A percentile compares a stretch with the other conserved stretches of the same genome.
Conservation (phyloP, 2,888 invertebrate species). For the Xestia xanthographa region DNA sequence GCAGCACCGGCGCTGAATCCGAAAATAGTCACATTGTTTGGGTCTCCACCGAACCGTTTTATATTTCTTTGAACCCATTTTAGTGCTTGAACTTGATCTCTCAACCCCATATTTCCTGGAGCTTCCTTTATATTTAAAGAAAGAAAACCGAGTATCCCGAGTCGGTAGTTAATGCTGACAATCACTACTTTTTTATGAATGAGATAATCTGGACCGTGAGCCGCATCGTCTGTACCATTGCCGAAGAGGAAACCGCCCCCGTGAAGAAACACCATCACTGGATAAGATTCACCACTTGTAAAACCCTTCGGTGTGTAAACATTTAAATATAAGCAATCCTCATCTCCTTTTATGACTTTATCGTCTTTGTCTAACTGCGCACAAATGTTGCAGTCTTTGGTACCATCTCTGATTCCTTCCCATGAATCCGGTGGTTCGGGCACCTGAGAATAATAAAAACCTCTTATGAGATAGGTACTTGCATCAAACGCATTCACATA, state of each 20-base stretch:
- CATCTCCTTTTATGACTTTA: slow-evolving; percentile 88
- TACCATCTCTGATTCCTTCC: slow-evolving; percentile 92
- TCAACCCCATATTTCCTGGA: slow-evolving; percentile 88
- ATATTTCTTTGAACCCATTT: slow-evolving; percentile 90
- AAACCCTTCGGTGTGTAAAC: slow-evolving; percentile 91
- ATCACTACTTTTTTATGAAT: slow-evolving; percentile 84
- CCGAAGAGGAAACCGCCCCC: slow-evolving; percentile 88
- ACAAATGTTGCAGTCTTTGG: slow-evolving; percentile 91
- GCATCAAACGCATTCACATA: background rate
- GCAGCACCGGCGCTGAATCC: slow-evolving; percentile 90
- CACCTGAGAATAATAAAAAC: slow-evolving; percentile 73
- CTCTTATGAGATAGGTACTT: background rate
- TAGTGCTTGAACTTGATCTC: slow-evolving; percentile 89
- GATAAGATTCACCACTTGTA: slow-evolving; percentile 66
- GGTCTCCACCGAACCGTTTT: slow-evolving; percentile 85
- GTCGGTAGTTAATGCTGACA: slow-evolving; percentile 85
- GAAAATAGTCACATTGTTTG: slow-evolving; percentile 87
- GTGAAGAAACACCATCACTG: slow-evolving; percentile 88
- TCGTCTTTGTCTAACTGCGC: slow-evolving; percentile 91
- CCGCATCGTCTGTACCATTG: slow-evolving; percentile 81
- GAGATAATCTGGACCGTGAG: slow-evolving; percentile 85
- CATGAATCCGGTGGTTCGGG: slow-evolving; percentile 86
- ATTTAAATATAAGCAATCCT: slow-evolving; percentile 93
- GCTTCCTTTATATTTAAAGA: slow-evolving; percentile 83
- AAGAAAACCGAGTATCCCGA: slow-evolving; percentile 86